These are phyloP conservation scores for Cliona cf. orientalis DNA, from an alignment of 37 sponge, comb jelly and placozoan species.

Conservation along the genomic window DNA sequence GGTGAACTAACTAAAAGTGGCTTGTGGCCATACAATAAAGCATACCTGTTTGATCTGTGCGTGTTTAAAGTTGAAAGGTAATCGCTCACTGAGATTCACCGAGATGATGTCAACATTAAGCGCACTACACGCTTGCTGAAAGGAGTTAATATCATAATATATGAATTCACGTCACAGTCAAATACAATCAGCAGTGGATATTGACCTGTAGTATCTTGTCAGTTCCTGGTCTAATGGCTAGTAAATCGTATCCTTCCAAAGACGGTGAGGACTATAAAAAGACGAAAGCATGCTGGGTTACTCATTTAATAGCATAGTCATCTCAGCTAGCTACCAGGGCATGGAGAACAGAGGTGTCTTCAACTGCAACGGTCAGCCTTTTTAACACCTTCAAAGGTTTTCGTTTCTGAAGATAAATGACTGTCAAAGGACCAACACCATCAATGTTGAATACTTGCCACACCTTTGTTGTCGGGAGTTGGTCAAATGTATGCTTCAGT, in stretches of 20 bases:
- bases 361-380: conserved; percentile 54
- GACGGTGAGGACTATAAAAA: conserved; percentile 34
- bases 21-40: neutral
- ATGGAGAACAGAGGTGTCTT: conserved; percentile 53
- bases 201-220: conserved; percentile 68
- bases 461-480: neutral
- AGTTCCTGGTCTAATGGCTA: conserved; percentile 45
- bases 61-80: conserved; percentile 65
- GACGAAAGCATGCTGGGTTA: neutral
- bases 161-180: neutral
- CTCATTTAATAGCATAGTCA: neutral
- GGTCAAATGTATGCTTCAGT: neutral
- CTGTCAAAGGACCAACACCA: no score
- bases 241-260: conserved; percentile 51
- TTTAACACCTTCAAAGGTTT: conserved; percentile 30
- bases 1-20: neutral
- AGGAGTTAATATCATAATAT: neutral
- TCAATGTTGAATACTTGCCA: neutral
- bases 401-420: neutral
- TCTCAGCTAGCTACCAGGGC: conserved; percentile 23
- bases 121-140: conserved; percentile 54
- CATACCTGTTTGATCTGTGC: conserved; percentile 62
- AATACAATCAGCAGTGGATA: neutral
- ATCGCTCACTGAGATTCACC: conserved; percentile 49
- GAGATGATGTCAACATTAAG: conserved; percentile 71